Conservation (phyloP, 2,113 vertebrate genomes). For the Pithys albifrons region DNA sequence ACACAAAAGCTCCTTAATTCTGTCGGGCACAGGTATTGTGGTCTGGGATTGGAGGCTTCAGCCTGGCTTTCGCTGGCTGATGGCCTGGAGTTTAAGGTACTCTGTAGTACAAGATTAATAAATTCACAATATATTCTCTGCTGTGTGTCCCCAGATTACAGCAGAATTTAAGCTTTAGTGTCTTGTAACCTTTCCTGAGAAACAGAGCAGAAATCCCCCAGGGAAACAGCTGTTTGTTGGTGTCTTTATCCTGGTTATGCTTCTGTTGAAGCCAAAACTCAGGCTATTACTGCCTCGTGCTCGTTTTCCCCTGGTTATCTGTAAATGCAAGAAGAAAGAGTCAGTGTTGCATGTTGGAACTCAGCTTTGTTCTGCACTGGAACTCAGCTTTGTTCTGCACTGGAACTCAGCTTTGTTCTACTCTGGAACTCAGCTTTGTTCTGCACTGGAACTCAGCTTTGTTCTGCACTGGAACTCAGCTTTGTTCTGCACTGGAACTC, state of each 20-base stretch:
- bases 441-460: neutral
- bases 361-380: neutral
- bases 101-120: neutral
- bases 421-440: too few species aligned
- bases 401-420: neutral
- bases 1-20: neutral
- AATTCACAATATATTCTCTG: fast-evolving
- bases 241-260: neutral
- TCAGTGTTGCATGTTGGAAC: fast-evolving
- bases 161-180: neutral
- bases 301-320: neutral
- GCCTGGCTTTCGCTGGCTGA: neutral
- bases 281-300: neutral
- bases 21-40: fast-evolving
- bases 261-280: neutral
- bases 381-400: neutral
- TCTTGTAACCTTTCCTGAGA: neutral
- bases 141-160: neutral
- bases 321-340: neutral
- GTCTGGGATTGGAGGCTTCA: neutral
- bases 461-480: too few species aligned
- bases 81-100: neutral
- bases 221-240: neutral
- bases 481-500: neutral
- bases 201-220: neutral